Evolutionary conservation across 1,140 invertebrate genomes (phyloP).

Genomic region (Papilio polytes): DNA sequence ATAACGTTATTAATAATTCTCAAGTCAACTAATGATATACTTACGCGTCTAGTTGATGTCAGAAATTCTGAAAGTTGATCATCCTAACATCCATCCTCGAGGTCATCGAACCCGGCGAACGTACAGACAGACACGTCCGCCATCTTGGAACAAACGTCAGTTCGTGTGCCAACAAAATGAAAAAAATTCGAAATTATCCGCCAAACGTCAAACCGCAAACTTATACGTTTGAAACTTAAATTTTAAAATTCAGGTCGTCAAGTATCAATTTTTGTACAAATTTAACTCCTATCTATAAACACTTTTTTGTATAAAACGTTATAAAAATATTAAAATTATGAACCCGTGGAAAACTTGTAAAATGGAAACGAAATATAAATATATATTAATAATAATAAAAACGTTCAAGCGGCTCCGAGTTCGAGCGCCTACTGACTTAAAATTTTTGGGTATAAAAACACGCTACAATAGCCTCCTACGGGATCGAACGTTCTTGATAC

Average conservation of each 20-base stretch:
- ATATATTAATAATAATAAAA: constrained; percentile 80
- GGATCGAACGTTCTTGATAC: constrained; percentile 74
- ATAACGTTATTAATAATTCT: constrained; percentile 67
- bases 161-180: constrained; percentile 42
- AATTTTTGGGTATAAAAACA: constrained; percentile 84
- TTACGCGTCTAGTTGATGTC: constrained; percentile 79
- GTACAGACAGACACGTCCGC: constrained; percentile 72
- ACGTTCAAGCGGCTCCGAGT: constrained; percentile 81
- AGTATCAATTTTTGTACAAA: not conserved
- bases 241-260: not conserved
- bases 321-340: constrained; percentile 84
- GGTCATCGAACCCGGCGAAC: constrained; percentile 70
- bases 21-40: constrained; percentile 59
- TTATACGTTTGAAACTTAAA: constrained; percentile 20
- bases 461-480: constrained; percentile 80
- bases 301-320: constrained; percentile 83
- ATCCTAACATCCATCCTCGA: constrained; percentile 64
- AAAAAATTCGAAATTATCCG: constrained; percentile 67
- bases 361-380: constrained; percentile 83
- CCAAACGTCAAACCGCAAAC: constrained; percentile 72
- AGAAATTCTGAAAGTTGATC: constrained; percentile 80
- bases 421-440: constrained; percentile 84
- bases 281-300: constrained; percentile 79
- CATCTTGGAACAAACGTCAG: constrained; percentile 79
- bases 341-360: constrained; percentile 83